phyloP scores from a whole-genome alignment of 1,140 invertebrate species.

The Bombus pascuorum region DNA sequence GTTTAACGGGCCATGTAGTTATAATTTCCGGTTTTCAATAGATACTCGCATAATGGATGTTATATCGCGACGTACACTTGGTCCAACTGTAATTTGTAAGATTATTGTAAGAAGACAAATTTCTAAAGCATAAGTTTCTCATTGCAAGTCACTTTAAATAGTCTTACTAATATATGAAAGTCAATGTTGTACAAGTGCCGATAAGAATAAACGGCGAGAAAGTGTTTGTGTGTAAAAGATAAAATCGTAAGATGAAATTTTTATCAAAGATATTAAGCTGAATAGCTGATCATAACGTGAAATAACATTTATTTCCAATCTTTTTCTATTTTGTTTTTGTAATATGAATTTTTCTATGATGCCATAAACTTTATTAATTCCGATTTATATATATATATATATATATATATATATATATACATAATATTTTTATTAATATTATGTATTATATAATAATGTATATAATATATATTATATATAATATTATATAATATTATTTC shows the following conservation, averaged over 20 bases:
- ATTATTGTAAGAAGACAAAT: conserved; percentile 32
- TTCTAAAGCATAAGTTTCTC: conserved; percentile 30
- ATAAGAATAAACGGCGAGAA: conserved; percentile 4
- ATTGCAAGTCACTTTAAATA: conserved; percentile 35
- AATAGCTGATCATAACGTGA: neutral
- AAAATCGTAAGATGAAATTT: conserved; percentile 1
- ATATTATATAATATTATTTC: too few species aligned
- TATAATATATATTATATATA: too few species aligned
- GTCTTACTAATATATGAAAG: conserved; percentile 46
- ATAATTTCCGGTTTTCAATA: conserved; percentile 26
- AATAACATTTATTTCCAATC: neutral
- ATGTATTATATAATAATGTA: too few species aligned
- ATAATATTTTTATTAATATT: too few species aligned
- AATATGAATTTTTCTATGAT: conserved; percentile 19
- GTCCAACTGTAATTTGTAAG: conserved; percentile 58
- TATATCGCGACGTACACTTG: conserved; percentile 41
- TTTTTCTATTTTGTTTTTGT: conserved; percentile 24
- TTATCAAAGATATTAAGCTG: conserved; percentile 29
- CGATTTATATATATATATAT: neutral
- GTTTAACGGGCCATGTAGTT: conserved; percentile 45
- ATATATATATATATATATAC: neutral
- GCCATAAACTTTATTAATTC: conserved; percentile 31
- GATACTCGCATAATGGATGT: conserved; percentile 20
- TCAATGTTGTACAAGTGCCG: conserved; percentile 43
- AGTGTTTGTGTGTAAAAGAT: conserved; percentile 6